These are phyloP conservation scores for Rhodophaea formosa DNA, from an alignment of 2,888 invertebrate species.

Conservation along the genomic window DNA sequence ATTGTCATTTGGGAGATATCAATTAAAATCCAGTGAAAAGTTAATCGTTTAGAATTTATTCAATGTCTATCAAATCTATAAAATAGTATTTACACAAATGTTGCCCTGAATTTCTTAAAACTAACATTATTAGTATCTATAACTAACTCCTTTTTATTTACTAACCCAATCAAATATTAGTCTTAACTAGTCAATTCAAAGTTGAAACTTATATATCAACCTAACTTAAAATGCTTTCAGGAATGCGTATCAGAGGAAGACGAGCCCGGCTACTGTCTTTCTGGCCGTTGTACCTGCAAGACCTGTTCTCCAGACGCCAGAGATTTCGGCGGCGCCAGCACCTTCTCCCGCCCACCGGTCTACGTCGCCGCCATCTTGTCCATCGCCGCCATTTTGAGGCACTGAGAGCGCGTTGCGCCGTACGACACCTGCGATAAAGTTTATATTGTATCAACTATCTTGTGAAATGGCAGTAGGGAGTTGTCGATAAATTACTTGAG, in stretches of 20 bases:
- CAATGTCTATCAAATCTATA: too few species aligned
- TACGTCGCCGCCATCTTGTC: constrained; percentile 43
- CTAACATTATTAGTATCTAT: too few species aligned
- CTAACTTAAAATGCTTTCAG: constrained; percentile 38
- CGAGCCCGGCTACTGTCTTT: constrained; percentile 68
- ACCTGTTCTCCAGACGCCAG: constrained; percentile 66
- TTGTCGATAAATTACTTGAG: too few species aligned
- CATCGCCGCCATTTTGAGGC: constrained; percentile 35
- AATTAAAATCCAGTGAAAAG: too few species aligned
- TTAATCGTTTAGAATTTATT: too few species aligned
- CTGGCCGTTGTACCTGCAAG: constrained; percentile 71
- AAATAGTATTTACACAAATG: too few species aligned
- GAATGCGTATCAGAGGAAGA: constrained; percentile 74
- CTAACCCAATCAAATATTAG: background rate
- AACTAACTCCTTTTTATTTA: too few species aligned
- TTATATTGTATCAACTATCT: too few species aligned
- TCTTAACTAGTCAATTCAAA: background rate
- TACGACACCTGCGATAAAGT: too few species aligned
- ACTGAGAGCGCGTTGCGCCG: constrained; percentile 24
- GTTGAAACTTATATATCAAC: background rate
- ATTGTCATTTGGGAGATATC: too few species aligned
- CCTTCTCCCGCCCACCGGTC: constrained; percentile 41
- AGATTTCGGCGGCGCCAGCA: constrained; percentile 61
- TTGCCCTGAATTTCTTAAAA: too few species aligned
- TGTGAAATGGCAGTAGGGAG: too few species aligned